Percentiles rank a stretch among this genome's conserved stretches.
phyloP scores from a whole-genome alignment of 1,140 invertebrate species.

The Teleogryllus occipitalis region DNA sequence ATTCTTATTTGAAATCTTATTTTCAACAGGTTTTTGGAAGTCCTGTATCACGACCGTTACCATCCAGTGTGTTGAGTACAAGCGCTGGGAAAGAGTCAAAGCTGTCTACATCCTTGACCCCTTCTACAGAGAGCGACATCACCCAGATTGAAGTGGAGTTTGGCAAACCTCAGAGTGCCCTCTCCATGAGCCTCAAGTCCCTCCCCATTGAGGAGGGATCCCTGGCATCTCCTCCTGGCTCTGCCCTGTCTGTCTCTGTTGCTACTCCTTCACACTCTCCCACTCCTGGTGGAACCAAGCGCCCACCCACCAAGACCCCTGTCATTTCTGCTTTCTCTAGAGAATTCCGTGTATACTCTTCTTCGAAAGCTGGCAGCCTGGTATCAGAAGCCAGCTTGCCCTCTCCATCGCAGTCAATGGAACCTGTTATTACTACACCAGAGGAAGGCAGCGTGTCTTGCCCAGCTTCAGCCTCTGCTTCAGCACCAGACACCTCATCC shows the following conservation, averaged over 20 bases:
- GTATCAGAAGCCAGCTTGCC: neutral
- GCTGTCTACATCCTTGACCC: neutral
- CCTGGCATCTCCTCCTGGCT: too few species aligned
- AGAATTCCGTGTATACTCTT: neutral
- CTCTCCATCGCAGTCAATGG: neutral
- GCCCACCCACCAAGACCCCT: neutral
- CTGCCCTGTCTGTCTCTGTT: neutral
- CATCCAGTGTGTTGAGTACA: neutral
- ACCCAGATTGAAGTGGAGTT: neutral
- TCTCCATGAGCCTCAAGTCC: neutral
- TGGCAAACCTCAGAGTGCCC: neutral
- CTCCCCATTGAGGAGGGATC: neutral
- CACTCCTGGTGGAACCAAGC: neutral
- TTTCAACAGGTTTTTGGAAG: constrained; percentile 19
- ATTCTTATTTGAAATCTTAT: neutral
- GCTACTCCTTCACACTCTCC: neutral
- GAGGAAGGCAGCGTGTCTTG: neutral
- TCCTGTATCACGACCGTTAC: constrained; percentile 1
- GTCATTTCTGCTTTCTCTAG: neutral
- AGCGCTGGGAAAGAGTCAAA: neutral
- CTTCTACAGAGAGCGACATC: neutral
- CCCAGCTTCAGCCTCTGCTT: neutral
- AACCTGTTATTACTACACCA: neutral
- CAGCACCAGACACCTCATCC: neutral
- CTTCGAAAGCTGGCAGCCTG: neutral